Base-by-base conservation (phyloP, 2,888 invertebrate genomes). In the Cephalotes varians region DNA sequence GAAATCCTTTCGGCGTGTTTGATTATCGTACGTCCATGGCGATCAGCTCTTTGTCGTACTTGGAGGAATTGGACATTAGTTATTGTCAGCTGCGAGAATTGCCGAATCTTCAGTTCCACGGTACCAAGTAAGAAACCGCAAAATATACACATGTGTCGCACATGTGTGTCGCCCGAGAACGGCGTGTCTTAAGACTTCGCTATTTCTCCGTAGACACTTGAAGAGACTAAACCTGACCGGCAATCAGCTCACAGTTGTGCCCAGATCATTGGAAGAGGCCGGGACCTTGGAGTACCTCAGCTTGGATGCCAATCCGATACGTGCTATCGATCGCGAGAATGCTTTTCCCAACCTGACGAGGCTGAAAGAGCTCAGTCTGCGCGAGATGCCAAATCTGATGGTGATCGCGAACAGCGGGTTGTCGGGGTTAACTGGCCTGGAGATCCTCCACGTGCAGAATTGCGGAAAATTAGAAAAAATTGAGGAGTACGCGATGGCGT, bases 41-140 rank as follows among this genome's bases (percentile, higher is more conserved):
- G 0, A 96, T 98, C 28, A 95, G 96, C 0, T 96, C 96, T 82
- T 93, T 98, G 67, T 93, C 95, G 0, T 95, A 95, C 88, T 94
- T 98, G 60, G 96, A 97, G 95, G 97, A 97, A 91, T 95, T 98
- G 25, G 96, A 97, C 90, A 94, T 98, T 93, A 96, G 97, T 0
- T 96, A 96, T 72, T 97, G 97, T 87, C 95, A 96, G 74, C 92
- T 98, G 0, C 93, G 94, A 0, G 95, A 95, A 1, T 93, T 98
- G 31, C 97, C 97, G 0, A 96, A 96, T 18, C 95, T 96, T 85
- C 95, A 97, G 88, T 95, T 98, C 1, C 97, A 97, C 92, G 96
- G 96, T 0, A 96, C 97, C 0, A 95, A 72, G 89, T 89, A 37
- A 84, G 80, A 21, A 4, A 9, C 49, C 5, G 28, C 34, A 2